Percentiles rank a stretch among this genome's conserved stretches.
Conservation (phyloP, 2,113 vertebrate genomes). For the Halichoeres trimaculatus region DNA sequence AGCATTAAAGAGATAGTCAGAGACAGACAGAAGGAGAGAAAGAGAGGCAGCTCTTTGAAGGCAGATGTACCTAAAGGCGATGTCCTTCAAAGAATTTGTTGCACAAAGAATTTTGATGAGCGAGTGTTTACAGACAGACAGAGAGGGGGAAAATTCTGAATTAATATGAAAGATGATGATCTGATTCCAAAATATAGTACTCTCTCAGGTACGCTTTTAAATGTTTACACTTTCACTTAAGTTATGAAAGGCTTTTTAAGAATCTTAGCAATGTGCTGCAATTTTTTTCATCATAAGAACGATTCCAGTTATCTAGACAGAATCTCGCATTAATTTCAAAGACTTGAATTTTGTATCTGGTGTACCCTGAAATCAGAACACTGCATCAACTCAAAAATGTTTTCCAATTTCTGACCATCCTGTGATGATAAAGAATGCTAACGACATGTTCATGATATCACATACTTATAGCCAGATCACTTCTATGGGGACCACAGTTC, state of each 20-base stretch:
- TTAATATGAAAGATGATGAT: slow-evolving; percentile 59
- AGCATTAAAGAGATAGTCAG: slow-evolving; percentile 57
- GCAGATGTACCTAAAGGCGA: slow-evolving; percentile 71
- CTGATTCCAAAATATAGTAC: slow-evolving; percentile 42
- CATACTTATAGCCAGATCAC: too few relatives aligned
- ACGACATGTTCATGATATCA: too few relatives aligned
- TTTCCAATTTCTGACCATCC: too few relatives aligned
- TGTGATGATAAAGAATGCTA: too few relatives aligned
- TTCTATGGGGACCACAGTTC: too few relatives aligned
- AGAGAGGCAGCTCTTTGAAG: slow-evolving; percentile 62
- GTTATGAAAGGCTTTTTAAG: background rate
- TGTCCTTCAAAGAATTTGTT: slow-evolving; percentile 74
- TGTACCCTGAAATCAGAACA: too few relatives aligned
- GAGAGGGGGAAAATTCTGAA: slow-evolving; percentile 42
- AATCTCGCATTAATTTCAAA: too few relatives aligned
- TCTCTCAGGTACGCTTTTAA: background rate
- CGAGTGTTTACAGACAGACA: slow-evolving; percentile 56
- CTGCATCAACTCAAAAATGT: too few relatives aligned
- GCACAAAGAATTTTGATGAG: slow-evolving; percentile 69
- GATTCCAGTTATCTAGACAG: too few relatives aligned
- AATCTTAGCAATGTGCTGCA: too few relatives aligned
- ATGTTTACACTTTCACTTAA: background rate
- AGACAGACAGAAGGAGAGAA: slow-evolving; percentile 50
- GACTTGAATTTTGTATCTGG: too few relatives aligned
- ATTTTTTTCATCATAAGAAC: too few relatives aligned